phyloP scores from a whole-genome alignment of 2,113 vertebrate species.

The Phoenicopterus ruber region DNA sequence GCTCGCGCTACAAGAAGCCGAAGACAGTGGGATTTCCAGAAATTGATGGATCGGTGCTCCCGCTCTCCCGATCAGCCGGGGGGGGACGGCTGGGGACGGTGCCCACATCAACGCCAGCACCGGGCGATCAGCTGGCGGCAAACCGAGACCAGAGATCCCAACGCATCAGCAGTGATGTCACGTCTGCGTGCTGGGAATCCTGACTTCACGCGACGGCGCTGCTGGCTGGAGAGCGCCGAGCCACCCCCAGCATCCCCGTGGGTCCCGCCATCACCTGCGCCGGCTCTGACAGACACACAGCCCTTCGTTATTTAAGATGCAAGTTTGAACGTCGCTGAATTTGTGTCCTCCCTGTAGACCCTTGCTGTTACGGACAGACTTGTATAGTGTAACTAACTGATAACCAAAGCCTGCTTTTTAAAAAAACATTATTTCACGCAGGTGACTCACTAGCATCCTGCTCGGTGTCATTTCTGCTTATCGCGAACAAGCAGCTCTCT shows the following conservation, averaged over 20 bases:
- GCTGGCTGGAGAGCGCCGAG: background rate
- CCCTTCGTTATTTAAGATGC: background rate
- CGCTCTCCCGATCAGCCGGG: accelerated
- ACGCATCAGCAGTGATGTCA: accelerated
- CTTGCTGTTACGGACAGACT: background rate
- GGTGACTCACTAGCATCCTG: background rate
- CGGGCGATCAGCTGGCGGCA: accelerated
- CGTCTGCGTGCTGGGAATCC: accelerated
- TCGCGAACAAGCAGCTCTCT: background rate
- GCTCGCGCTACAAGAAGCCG: background rate
- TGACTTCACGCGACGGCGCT: accelerated
- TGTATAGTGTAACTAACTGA: background rate
- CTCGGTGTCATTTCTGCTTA: background rate
- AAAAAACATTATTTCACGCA: background rate
- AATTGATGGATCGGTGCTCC: background rate
- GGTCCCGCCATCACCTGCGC: accelerated
- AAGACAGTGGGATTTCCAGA: background rate
- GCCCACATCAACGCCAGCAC: background rate
- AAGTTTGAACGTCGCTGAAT: background rate
- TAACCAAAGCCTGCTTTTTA: background rate
- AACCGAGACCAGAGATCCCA: background rate
- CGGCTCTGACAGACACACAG: accelerated
- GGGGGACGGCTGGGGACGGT: accelerated
- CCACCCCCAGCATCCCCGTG: accelerated
- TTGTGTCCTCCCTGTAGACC: background rate